Base-by-base conservation (phyloP, 2,113 vertebrate genomes). In the Scytalopus superciliaris region DNA sequence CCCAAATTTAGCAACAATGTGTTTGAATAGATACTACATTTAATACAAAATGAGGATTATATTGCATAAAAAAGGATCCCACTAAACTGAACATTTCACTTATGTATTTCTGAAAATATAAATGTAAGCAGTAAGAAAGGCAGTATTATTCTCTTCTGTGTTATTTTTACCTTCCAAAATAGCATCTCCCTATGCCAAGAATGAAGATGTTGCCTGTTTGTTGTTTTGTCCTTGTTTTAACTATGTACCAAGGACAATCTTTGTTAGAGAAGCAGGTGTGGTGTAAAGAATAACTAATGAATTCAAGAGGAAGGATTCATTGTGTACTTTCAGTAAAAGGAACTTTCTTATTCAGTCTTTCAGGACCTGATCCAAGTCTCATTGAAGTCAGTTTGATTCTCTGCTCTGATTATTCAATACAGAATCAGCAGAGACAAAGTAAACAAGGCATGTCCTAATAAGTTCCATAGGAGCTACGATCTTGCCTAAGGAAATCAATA, bases 281-380 rank as follows among this genome's bases (percentile, higher is more conserved):
- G 33, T 86, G 30, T 75, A 77, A 95, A 67, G 85, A 90, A 90
- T 82, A 72, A 73, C 53, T 81, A 84, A 95, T 72, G 44, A 85
- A 95, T 76, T 84, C 59, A 93, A 53, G 75, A 84, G 52, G 50
- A 84, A 47, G 56, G 14, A 75, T 84, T 95, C 40, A 94, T 56
- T 55, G 85, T 87, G 60, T 63, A 66, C 89, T 87, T 75, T 74
- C 52, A 93, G 82, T 78, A 85, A 92, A 93, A 96, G 30, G 27
- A 94, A 40, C 89, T 39, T 94, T 97, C 52, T 82, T 94, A 81
- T 79, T 91, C 91, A 87, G 86, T 56, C 57, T 87, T 90, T 94
- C 79, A 95, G 78, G 87, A 94, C 53, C 40, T 6, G 6, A 59
- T 91, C 59, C 77, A 95, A 91, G 57, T 79, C 62, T 87, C 56